Base-by-base conservation (phyloP, 1,140 invertebrate genomes). In the Bathynomus jamesi region DNA sequence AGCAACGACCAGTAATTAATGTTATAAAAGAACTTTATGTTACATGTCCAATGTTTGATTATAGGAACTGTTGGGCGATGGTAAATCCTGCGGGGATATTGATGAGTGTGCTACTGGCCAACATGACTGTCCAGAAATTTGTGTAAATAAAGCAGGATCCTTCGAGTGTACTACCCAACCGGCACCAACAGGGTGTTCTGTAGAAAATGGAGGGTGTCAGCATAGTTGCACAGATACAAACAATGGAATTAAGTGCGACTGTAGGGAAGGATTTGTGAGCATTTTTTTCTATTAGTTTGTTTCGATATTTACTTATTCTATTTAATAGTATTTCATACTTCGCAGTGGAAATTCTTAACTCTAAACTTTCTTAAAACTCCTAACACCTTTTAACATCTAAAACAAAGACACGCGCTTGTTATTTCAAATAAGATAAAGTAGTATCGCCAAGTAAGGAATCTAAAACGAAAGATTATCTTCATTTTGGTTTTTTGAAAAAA, bases 181-280 rank as follows among this genome's bases (percentile, higher is more conserved):
- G 24, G 95, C 93, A 79, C 87, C 89, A 72, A 85, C 87, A 72
- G 91, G 90, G 13, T 92, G 90, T 80, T 78, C 68, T 4, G 70
- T 78, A 17, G 78, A 82, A 25, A 85, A 85, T 61, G 86, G 85
- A 32, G 83, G 82, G 4, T 87, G 86, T 76, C 82, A 81, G 64
- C 81, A 86, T 65, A 76, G 79, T n/a, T 87, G 86, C 78, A 73
- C 83, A 28, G 87, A 87, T 73, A 81, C 80, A n/a, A 78, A 80
- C 17, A 85, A 85, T 5, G 81, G 82, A 28, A 85, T 82, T 31
- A 82, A 83, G 24, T 85, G 84, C 77, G 40, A 53, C 2, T 53
- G 40, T 21, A 53, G 40, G 21, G 40, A 53, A 17, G 40, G 40
- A 53, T 53, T 3, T 53, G 40, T 53, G n/a, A n/a, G n/a, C n/a